Base-by-base conservation (phyloP, 2,888 invertebrate genomes). In the Geophilus truncorum region DNA sequence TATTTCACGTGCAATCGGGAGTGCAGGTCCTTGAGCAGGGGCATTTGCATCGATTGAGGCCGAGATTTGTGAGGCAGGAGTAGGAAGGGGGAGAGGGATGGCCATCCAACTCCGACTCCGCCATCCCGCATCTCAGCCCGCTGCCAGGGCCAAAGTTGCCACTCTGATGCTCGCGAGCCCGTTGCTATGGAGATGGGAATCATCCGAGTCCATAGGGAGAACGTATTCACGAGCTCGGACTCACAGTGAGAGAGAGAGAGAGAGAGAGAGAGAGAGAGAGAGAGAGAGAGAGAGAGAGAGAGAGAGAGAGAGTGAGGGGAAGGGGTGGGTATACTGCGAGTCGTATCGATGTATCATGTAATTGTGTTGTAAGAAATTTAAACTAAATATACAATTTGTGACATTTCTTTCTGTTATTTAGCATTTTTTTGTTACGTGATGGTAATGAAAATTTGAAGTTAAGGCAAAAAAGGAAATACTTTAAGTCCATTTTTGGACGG, bases 41-140 rank as follows among this genome's bases (percentile, higher is more conserved):
- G 77, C 32, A 77, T 77, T 77, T 77, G 77, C 77, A 77, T 77
- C 77, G 77, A 77, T 77, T 77, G 77, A 77, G 32, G 77, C 21
- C 21, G 32, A 30, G 77, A 28, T 23, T 75, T 75, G 75, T 28
- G 30, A 75, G 32, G 77, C 25, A 77, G 34, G 34, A 77, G 34
- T 15, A 77, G 77, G 77, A n/a, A n/a, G 34, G 18, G 77, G 25
- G 10, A 12, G 30, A 51, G 51, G 51, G 51, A 51, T 51, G 51
- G 51, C 51, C 51, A 51, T 51, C 51, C 51, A 51, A 51, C 51
- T 51, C 51, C 51, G 51, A 51, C 51, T 51, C 51, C 51, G 51
- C 51, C 51, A 51, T 51, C 51, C 18, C 51, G 51, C 51, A 51
- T 51, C 51, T 51, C 51, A 51, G 51, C 15, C 51, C 15, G 51